phyloP scores from a whole-genome alignment of 1,140 invertebrate genomes.

The Papilio xuthus region DNA sequence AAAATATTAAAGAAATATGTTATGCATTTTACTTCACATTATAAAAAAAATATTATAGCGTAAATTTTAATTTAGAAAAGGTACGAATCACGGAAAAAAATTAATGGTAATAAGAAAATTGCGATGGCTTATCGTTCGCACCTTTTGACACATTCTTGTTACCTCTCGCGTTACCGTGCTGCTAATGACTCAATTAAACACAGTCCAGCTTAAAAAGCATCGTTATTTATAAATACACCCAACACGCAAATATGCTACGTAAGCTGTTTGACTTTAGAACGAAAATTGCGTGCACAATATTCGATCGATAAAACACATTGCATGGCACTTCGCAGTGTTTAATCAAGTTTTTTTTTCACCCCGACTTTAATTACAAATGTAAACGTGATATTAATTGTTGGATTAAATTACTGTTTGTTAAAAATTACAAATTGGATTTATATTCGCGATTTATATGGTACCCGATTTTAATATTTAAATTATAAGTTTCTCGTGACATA shows the following conservation, averaged over 20 bases:
- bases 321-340: conserved; percentile 39
- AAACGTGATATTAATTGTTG: conserved; percentile 58
- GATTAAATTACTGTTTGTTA: conserved; percentile 54
- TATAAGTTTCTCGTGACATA: background rate
- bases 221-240: conserved; percentile 36
- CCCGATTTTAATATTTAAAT: conserved; percentile 27
- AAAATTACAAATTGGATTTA: conserved; percentile 46
- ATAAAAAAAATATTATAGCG: background rate
- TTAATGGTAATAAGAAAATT: conserved; percentile 54
- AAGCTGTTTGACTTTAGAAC: background rate
- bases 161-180: conserved; percentile 56
- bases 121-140: conserved; percentile 63
- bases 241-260: conserved; percentile 34
- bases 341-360: conserved; percentile 38
- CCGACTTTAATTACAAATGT: conserved; percentile 58
- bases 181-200: conserved; percentile 69
- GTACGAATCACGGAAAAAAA: conserved; percentile 17
- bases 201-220: conserved; percentile 36
- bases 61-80: conserved; percentile 20
- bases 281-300: conserved; percentile 35
- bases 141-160: conserved; percentile 59
- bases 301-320: conserved; percentile 37
- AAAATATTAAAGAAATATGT: too few relatives aligned
- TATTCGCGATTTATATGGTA: conserved; percentile 40
- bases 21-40: too few relatives aligned